Evolutionary conservation across 2,797 vertebrate species (phyloP), one percentile per base, ranked within the genome.

Genomic region (Pithecia hirsuta): DNA sequence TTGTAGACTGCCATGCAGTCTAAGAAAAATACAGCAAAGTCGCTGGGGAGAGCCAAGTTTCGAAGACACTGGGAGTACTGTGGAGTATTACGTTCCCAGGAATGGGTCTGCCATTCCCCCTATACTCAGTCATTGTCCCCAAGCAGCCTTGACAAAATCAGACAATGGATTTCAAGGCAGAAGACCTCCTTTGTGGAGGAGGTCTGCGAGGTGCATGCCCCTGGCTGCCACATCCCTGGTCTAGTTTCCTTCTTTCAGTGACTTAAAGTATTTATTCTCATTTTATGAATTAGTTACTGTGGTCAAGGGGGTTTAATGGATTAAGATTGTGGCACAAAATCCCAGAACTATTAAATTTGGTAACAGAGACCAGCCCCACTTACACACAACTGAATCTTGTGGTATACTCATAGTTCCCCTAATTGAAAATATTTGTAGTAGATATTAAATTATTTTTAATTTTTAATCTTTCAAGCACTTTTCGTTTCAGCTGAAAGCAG

Each of bases 201-300:
- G 30, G 22, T 82, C 24, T 72, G 13, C 22, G 4, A 52, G 30
- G 81, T 39, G 2, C 8, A 4, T n/a, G 11, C 52, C 50, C 44
- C n/a, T 67, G 26, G 46, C 33, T 59, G 22, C 41, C n/a, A 59
- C 50, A 30, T 70, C 24, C 46, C n/a, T 55, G 44, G 26, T 96
- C 48, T 88, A 82, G 36, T 79, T 30, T 95, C 28, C n/a, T 81
- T 74, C 48, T 52, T 97, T 96, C 13, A 87, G 26, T 75, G 75
- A 82, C 78, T 96, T 96, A 82, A 96, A 96, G 75, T 93, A 96
- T 96, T 85, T 93, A 80, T 92, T 91, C 19, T 20, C 17, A 81
- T 91, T 97, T 95, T 96, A 61, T 96, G 75, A 95, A 95, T 96
- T 96, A 95, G 33, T 97, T 95, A 84, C 87, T 74, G 76, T 90